Percentiles rank a stretch among this genome's conserved stretches.
Conservation (phyloP, 2,797 vertebrate genomes). For the Coccyzus lansbergi region DNA sequence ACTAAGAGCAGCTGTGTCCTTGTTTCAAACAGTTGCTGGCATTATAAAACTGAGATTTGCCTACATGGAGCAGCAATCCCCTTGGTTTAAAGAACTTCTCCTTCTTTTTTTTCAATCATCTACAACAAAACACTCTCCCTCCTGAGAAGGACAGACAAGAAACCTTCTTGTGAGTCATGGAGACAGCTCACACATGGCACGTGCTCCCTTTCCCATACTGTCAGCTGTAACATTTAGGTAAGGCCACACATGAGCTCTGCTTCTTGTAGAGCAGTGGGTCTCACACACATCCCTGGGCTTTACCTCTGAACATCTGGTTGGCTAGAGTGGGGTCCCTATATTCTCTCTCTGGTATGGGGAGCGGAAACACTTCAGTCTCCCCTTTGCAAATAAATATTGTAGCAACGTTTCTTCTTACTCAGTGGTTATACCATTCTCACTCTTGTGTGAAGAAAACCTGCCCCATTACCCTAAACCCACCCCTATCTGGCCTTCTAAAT, state of each 20-base stretch:
- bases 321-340: not conserved
- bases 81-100: not conserved
- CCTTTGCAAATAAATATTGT: not conserved
- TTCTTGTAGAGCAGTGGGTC: not conserved
- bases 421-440: not conserved
- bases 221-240: not conserved
- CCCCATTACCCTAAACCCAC: accelerated
- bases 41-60: not conserved
- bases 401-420: not conserved
- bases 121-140: not conserved
- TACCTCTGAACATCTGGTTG: not conserved
- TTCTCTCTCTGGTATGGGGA: not conserved
- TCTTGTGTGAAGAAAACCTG: not conserved
- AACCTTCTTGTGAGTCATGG: not conserved
- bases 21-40: not conserved
- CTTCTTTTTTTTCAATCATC: not conserved
- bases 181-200: not conserved
- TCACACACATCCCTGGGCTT: not conserved
- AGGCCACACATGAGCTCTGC: not conserved
- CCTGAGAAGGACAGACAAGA: not conserved
- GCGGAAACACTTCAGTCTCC: not conserved
- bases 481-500: not conserved
- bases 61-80: not conserved
- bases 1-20: not conserved
- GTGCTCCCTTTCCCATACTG: not conserved